These are phyloP conservation scores for Epinephelus fuscoguttatus DNA, from an alignment of 2,113 vertebrate species.

Conservation along the genomic window DNA sequence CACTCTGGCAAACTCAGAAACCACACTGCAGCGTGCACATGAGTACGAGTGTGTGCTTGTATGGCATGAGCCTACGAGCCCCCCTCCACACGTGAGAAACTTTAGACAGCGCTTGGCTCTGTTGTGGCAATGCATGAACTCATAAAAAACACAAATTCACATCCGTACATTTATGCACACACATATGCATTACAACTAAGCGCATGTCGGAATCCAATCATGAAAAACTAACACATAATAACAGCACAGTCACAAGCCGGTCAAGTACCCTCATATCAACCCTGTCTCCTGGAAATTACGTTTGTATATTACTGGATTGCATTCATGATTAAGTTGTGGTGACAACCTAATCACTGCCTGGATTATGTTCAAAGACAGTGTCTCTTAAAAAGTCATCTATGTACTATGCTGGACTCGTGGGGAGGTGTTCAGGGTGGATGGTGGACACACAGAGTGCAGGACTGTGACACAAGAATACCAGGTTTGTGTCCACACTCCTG, in stretches of 20 bases:
- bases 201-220: neutral
- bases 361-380: too few relatives aligned
- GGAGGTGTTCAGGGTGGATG: too few relatives aligned
- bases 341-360: too few relatives aligned
- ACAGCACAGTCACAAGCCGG: neutral
- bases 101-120: slow-evolving; percentile 54
- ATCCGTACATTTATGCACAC: slow-evolving; percentile 7
- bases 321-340: too few relatives aligned
- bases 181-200: slow-evolving; percentile 14
- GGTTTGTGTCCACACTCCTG: too few relatives aligned
- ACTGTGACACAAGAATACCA: too few relatives aligned
- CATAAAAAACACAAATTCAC: slow-evolving; percentile 17
- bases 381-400: too few relatives aligned
- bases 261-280: neutral
- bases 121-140: slow-evolving; percentile 34
- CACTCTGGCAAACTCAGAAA: slow-evolving; percentile 68
- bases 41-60: slow-evolving; percentile 27
- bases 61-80: neutral
- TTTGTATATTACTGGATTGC: too few relatives aligned
- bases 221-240: neutral
- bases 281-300: too few relatives aligned
- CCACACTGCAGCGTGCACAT: slow-evolving; percentile 43
- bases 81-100: slow-evolving; percentile 32
- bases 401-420: too few relatives aligned
- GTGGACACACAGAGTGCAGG: too few relatives aligned